These are phyloP conservation scores for Creontiades dilutus DNA, from an alignment of 2,888 invertebrate genomes.

Conservation along the genomic window DNA sequence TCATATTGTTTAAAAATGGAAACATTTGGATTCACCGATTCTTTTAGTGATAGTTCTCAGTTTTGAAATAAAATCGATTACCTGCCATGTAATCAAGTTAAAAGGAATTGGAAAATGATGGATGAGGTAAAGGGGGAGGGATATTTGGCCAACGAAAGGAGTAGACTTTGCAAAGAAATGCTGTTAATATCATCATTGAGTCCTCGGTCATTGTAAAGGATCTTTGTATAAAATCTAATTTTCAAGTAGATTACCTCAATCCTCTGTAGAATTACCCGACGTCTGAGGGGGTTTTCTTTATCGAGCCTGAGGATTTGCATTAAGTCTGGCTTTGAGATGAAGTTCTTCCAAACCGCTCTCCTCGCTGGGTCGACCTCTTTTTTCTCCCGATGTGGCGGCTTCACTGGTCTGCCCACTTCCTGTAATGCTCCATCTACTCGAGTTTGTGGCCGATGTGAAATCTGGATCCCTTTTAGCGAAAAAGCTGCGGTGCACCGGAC, in stretches of 20 bases:
- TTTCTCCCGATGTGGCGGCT: not conserved
- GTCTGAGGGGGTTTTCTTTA: conserved; percentile 57
- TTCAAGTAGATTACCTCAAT: conserved; percentile 63
- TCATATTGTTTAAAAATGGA: not conserved
- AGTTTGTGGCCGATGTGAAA: no score
- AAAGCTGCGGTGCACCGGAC: no score
- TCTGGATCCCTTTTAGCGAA: no score
- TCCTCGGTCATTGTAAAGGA: conserved; percentile 57
- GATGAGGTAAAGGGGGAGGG: not conserved
- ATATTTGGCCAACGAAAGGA: not conserved
- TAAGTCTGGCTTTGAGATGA: conserved; percentile 43
- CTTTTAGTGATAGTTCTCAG: not conserved
- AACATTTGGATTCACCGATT: not conserved
- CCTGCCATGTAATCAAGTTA: not conserved
- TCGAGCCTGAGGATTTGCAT: conserved; percentile 55
- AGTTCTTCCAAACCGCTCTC: conserved; percentile 14
- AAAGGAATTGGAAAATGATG: not conserved
- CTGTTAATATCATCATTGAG: conserved; percentile 54
- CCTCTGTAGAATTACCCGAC: conserved; percentile 57
- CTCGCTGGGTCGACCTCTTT: not conserved
- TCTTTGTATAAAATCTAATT: conserved; percentile 60
- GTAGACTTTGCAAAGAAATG: not conserved
- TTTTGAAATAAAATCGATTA: not conserved
- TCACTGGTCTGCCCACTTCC: not conserved
- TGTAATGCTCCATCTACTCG: no score